Base-by-base conservation (phyloP, 2,797 vertebrate genomes). In the Pseudochaenichthys georgianus region DNA sequence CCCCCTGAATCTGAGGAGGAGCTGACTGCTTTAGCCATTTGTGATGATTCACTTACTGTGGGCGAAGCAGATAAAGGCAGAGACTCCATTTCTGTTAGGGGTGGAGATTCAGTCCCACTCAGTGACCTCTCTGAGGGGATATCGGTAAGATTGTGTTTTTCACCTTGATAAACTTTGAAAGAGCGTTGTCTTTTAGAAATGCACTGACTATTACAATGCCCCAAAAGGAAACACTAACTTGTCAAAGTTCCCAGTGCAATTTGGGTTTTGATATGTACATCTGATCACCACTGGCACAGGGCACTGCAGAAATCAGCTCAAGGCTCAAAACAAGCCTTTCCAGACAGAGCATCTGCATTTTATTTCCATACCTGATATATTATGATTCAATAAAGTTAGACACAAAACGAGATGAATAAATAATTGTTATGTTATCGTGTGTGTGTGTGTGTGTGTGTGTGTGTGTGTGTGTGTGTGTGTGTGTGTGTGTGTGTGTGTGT, bases 81-180 rank as follows among this genome's bases (percentile, higher is more conserved):
- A n/a, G 13, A 12, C 8, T 7, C 19, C 3, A 4, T n/a, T 12
- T 66, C 64, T 13, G 2, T 68, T 60, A 66, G 5, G 3, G n/a
- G 2, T 6, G 9, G 9, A 50, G 15, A 17, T 1, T 15, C 17
- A 1, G 15, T 31, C 7, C 31, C 28, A 0, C 12, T 17, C 46
- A 6, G 41, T 0, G 46, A 74, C 23, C 3, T 10, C 13, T 93
- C 90, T 86, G 91, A 95, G 53, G 81, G 85, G 21, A 53, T 81
- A 9, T 1, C 45, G 78, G 93, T 93, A 82, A 0, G 43, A 57
- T 43, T 46, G 0, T 3, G 1, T 48, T 19, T 51, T 9, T 43
- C 5, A 28, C n/a, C 3, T 41, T 48, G 1, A 13, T 53, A 21
- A 23, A 57, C 12, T 28, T 43, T 4, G n/a, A 19, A 45, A 50